A percentile compares a stretch with the other conserved stretches of the same genome.
These are phyloP conservation scores for Albula goreensis DNA, from an alignment of 2,113 vertebrate species.

Conservation along the genomic window DNA sequence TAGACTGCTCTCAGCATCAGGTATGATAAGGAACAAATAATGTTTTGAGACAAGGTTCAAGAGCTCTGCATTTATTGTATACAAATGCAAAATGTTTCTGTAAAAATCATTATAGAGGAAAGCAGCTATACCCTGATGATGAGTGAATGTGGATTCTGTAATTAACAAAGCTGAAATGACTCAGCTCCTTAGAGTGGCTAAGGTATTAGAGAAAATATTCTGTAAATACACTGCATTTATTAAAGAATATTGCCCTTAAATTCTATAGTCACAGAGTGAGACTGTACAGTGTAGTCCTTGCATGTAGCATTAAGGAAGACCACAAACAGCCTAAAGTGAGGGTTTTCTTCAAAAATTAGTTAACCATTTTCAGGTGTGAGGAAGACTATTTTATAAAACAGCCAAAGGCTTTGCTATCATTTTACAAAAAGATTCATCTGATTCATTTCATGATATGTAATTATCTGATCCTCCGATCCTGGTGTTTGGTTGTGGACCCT, in stretches of 20 bases:
- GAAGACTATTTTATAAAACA: neutral
- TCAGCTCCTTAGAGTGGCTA: too few relatives aligned
- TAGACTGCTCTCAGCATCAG: neutral
- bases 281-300: neutral
- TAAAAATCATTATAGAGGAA: too few relatives aligned
- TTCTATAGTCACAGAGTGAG: neutral
- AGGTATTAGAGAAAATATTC: neutral
- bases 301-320: neutral
- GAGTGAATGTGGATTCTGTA: too few relatives aligned
- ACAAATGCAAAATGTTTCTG: too few relatives aligned
- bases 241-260: neutral
- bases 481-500: neutral
- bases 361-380: slow-evolving; percentile 12
- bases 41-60: neutral
- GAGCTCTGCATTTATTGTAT: too few relatives aligned
- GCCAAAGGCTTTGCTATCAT: neutral
- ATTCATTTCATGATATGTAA: neutral
- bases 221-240: neutral
- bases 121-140: too few relatives aligned
- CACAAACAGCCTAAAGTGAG: neutral
- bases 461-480: neutral
- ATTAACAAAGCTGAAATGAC: too few relatives aligned
- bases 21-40: neutral
- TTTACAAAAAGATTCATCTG: neutral
- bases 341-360: neutral